Evolutionary conservation across 2,113 vertebrate species (phyloP), one percentile per base, ranked within the genome.

Genomic region (Tamias sibiricus): DNA sequence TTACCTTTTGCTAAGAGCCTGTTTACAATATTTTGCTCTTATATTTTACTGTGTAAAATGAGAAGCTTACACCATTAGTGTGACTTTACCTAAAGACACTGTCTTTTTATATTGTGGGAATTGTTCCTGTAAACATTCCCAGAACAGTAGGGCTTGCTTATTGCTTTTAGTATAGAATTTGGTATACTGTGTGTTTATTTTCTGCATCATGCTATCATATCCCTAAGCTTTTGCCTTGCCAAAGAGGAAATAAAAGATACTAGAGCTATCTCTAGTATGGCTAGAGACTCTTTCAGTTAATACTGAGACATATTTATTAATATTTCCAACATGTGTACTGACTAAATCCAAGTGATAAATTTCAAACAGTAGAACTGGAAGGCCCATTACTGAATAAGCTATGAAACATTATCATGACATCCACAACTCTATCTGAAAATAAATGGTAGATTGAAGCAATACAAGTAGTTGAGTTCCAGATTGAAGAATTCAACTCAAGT

Each of bases 281-380:
- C 24, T 62, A 62, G 24, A 62, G 30, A 77, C 24, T 22, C 35
- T 85, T 84, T 79, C 44, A 82, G 32, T 87, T 66, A 87, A 57
- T 28, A 91, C 17, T 76, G 19, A 49, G 49, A 62, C 82, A 62
- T 37, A 86, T 76, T 87, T 82, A 75, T 82, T 82, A 82, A 76
- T 52, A 76, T 28, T 82, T 68, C 52, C 35, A 96, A 82, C 17
- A 62, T 26, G 54, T 57, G 74, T 62, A 14, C 75, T 81, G 9
- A n/a, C 54, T 90, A 85, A 54, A 90, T 35, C 11, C 69, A 80
- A 90, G 20, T 76, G 62, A 94, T 52, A 83, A 52, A 82, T 94
- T 91, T 22, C 35, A 87, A 82, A 83, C 12, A 68, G n/a, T 64
- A 79, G 7, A 79, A 42, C 44, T 28, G 49, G 12, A 96, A 82